Evolutionary conservation across 2,113 vertebrate species (phyloP).

Genomic region (Rhinopomastus cyanomelas): DNA sequence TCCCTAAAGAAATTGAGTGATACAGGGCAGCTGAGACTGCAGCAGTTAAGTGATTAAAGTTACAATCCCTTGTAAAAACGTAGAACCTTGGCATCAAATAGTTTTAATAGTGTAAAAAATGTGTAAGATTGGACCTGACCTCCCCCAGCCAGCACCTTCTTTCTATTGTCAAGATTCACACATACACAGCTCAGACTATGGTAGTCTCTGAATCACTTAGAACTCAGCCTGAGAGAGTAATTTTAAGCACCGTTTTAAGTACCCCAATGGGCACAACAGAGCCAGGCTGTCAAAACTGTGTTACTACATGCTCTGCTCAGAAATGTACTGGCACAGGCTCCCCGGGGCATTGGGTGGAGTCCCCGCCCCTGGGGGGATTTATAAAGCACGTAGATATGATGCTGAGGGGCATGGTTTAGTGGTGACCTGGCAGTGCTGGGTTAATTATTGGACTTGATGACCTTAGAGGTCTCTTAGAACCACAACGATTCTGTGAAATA

Average conservation of each 20-base stretch:
- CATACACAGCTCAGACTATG: neutral
- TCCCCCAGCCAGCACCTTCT: neutral
- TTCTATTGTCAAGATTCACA: neutral
- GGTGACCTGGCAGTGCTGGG: too few relatives aligned
- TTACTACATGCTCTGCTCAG: neutral
- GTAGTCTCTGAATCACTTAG: neutral
- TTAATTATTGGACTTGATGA: too few relatives aligned
- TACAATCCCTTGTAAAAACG: neutral
- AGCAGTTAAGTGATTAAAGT: neutral
- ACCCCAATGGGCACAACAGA: neutral
- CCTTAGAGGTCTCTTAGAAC: too few relatives aligned
- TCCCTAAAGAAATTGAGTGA: neutral
- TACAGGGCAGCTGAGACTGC: neutral
- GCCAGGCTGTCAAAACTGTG: neutral
- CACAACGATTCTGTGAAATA: neutral
- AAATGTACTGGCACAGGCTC: neutral
- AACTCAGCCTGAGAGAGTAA: neutral
- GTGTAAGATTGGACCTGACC: neutral
- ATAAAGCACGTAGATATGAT: too few relatives aligned
- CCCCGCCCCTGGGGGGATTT: too few relatives aligned
- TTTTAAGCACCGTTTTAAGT: neutral
- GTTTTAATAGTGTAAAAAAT: neutral
- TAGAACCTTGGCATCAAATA: neutral
- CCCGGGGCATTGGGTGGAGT: too few relatives aligned
- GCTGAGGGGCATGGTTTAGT: too few relatives aligned